phyloP scores from a whole-genome alignment of 1,140 invertebrate genomes.

The Oscheius sp. region DNA sequence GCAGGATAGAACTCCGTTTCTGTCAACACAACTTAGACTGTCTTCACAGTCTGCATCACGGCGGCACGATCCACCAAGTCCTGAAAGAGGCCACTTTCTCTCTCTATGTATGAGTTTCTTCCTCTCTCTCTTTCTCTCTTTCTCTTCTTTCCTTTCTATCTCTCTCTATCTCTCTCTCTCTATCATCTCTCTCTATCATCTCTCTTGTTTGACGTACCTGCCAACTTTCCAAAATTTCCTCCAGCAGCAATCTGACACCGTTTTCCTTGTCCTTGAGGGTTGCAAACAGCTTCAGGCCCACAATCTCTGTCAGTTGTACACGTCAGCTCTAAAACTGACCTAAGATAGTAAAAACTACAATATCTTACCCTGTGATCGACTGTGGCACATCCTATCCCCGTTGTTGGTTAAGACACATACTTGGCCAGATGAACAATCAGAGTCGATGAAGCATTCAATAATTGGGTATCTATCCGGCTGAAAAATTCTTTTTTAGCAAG shows the following conservation, averaged over 20 bases:
- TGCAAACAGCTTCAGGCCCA: neutral
- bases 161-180: too few species aligned
- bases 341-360: neutral
- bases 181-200: too few species aligned
- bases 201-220: too few species aligned
- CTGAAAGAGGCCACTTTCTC: neutral
- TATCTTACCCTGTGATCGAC: neutral
- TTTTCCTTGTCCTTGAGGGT: neutral
- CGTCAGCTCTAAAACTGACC: neutral
- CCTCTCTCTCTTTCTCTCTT: too few species aligned
- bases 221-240: neutral
- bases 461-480: neutral
- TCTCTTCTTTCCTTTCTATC: too few species aligned
- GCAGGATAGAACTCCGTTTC: neutral
- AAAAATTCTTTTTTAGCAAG: neutral
- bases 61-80: neutral
- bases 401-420: neutral
- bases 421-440: neutral
- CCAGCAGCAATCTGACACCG: neutral
- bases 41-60: neutral
- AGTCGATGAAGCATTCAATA: neutral
- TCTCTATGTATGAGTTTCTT: too few species aligned
- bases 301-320: neutral
- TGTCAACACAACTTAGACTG: neutral
- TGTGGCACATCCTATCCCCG: neutral